phyloP scores from a whole-genome alignment of 2,888 invertebrate species.

The Erebia ligea region DNA sequence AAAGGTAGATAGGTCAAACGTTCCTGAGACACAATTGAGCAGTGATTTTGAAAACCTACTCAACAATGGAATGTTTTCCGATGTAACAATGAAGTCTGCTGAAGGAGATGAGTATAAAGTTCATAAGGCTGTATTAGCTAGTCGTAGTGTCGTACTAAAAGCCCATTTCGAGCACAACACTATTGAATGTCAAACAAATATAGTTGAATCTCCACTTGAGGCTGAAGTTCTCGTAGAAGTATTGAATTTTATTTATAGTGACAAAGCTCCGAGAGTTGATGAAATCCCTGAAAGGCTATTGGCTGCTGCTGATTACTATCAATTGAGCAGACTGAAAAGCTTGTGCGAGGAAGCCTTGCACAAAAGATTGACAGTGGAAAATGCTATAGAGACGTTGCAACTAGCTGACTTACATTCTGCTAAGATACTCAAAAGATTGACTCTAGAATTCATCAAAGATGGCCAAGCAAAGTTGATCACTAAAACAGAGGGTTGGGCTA shows the following conservation, averaged over 20 bases:
- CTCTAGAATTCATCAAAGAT: constrained; percentile 75
- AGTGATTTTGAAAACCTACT: constrained; percentile 71
- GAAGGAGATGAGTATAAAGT: constrained; percentile 70
- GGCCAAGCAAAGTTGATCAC: constrained; percentile 73
- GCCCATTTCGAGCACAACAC: constrained; percentile 78
- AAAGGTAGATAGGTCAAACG: constrained; percentile 59
- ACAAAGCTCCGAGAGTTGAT: constrained; percentile 71
- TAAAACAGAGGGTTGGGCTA: constrained; percentile 72
- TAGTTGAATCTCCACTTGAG: constrained; percentile 69
- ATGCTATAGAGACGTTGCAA: constrained; percentile 73
- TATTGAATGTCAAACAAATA: constrained; percentile 67
- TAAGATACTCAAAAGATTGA: constrained; percentile 61
- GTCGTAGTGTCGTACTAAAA: constrained; percentile 71
- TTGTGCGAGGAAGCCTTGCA: constrained; percentile 74
- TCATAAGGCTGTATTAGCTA: constrained; percentile 73
- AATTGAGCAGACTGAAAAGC: constrained; percentile 67
- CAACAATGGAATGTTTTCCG: constrained; percentile 68
- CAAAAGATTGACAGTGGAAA: constrained; percentile 72
- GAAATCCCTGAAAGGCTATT: constrained; percentile 73
- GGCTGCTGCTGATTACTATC: constrained; percentile 76
- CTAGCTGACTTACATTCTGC: constrained; percentile 75
- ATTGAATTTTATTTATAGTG: constrained; percentile 71
- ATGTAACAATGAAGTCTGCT: constrained; percentile 70
- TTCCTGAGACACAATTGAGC: constrained; percentile 66
- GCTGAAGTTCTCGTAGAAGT: constrained; percentile 70